Base-by-base conservation (phyloP, 1,140 invertebrate genomes). In the Leptoteleia sp. region DNA sequence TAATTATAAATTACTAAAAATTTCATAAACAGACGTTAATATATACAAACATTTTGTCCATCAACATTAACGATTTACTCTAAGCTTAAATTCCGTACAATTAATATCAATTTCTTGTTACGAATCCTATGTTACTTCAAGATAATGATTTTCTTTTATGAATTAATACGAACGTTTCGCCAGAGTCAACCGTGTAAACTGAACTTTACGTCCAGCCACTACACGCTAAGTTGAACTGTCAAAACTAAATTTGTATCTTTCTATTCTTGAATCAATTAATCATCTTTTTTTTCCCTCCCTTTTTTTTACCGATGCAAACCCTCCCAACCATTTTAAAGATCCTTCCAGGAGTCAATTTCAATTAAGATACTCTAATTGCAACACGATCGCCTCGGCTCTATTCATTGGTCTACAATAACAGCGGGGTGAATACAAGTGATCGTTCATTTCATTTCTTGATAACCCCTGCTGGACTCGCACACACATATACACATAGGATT, bases 321-420 rank as follows among this genome's bases (percentile, higher is more conserved):
- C 19, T 12, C 8, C 8, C 16, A n/a, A 7, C 15, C 8, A 38
- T n/a, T 19, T 16, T n/a, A 12, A 15, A 9, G 25, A 38, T 31
- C 17, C 11, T 31, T 40, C 19, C 13, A 15, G 1, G 42, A 27
- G 13, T 29, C 4, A 42, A 27, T 35, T 55, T 55, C 62, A 43
- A 65, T 54, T 65, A 52, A 68, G 43, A 48, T 47, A 55, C 40
- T 29, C 43, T 70, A 70, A 70, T 70, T 70, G 54, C 54, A 67
- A 22, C 16, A 31, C 43, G 65, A 43, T 27, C 29, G 13, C 29
- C 37, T 22, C 5, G 12, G 19, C 25, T 52, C 15, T n/a, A 54
- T 61, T 71, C 15, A 71, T 13, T 4, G 16, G 0, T 6, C 16
- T 16, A 70, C 22, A 57, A 70, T 4, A 1, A 40, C n/a, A 29